phyloP scores from a whole-genome alignment of 2,888 invertebrate genomes.

The Melipona beecheii region DNA sequence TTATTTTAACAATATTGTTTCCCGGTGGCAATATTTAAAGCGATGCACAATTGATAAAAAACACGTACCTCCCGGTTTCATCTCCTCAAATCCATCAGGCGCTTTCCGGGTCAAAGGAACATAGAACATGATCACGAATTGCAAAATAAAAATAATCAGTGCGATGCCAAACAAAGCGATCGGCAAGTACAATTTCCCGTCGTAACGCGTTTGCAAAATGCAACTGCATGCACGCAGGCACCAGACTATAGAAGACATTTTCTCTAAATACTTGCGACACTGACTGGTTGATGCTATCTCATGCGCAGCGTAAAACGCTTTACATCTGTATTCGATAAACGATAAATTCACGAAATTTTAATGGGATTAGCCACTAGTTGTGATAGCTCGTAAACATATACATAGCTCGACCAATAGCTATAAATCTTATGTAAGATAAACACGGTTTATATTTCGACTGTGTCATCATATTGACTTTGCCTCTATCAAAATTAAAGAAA shows the following conservation, averaged over 20 bases:
- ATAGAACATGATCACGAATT: background rate
- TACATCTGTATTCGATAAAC: too few relatives aligned
- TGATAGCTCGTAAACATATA: too few relatives aligned
- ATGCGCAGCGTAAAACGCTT: background rate
- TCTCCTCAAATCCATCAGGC: conserved; percentile 2
- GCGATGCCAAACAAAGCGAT: background rate
- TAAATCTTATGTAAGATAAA: background rate
- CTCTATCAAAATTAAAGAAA: background rate
- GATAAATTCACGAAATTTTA: background rate
- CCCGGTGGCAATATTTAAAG: background rate
- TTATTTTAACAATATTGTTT: background rate
- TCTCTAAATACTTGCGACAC: background rate
- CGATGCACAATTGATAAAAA: background rate
- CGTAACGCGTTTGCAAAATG: background rate
- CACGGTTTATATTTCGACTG: too few relatives aligned
- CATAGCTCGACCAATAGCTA: too few relatives aligned
- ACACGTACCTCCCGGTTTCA: conserved; percentile 50
- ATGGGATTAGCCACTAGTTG: background rate
- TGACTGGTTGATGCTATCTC: conserved; percentile 35
- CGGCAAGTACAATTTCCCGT: conserved; percentile 19
- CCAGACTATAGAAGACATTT: background rate
- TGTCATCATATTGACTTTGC: too few relatives aligned
- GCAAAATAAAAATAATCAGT: background rate
- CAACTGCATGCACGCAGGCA: background rate
- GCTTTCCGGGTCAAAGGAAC: too few relatives aligned